phyloP scores from a whole-genome alignment of 2,888 invertebrate species.

The Xiphydria camelus region DNA sequence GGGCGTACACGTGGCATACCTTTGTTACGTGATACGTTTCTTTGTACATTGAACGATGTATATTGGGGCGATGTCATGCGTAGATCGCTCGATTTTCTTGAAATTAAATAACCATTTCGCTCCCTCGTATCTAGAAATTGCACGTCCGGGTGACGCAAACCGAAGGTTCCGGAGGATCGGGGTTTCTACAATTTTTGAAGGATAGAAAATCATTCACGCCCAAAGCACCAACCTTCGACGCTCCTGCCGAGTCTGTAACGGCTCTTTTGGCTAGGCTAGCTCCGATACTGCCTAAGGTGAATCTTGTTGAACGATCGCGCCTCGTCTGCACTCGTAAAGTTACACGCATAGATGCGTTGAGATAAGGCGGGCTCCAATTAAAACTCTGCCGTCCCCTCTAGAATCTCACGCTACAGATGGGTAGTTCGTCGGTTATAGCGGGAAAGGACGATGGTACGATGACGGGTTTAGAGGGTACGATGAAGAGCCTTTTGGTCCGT shows the following conservation, averaged over 20 bases:
- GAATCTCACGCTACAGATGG: slow-evolving; percentile 75
- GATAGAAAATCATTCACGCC: slow-evolving; percentile 47
- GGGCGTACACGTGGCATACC: background rate
- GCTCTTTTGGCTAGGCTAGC: slow-evolving; percentile 63
- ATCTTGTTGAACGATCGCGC: background rate
- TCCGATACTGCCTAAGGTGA: slow-evolving; percentile 80
- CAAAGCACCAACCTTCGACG: slow-evolving; percentile 26
- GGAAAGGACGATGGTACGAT: slow-evolving; percentile 68
- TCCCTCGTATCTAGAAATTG: slow-evolving; percentile 64
- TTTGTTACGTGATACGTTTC: background rate
- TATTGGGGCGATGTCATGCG: no score
- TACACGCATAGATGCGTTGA: no score
- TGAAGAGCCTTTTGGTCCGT: slow-evolving; percentile 67
- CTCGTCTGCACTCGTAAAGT: no score
- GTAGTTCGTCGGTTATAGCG: slow-evolving; percentile 71
- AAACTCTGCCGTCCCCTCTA: no score
- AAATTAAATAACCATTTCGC: slow-evolving; percentile 16
- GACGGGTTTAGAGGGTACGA: slow-evolving; percentile 71
- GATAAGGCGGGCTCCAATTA: no score
- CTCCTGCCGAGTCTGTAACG: slow-evolving; percentile 31
- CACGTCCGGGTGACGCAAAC: slow-evolving; percentile 66
- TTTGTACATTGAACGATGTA: background rate
- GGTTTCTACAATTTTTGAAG: slow-evolving; percentile 50
- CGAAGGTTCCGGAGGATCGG: slow-evolving; percentile 58
- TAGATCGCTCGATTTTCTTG: slow-evolving; percentile 4